These are phyloP conservation scores for Drosophila saltans DNA, from an alignment of 1,140 invertebrate genomes.

Conservation along the genomic window DNA sequence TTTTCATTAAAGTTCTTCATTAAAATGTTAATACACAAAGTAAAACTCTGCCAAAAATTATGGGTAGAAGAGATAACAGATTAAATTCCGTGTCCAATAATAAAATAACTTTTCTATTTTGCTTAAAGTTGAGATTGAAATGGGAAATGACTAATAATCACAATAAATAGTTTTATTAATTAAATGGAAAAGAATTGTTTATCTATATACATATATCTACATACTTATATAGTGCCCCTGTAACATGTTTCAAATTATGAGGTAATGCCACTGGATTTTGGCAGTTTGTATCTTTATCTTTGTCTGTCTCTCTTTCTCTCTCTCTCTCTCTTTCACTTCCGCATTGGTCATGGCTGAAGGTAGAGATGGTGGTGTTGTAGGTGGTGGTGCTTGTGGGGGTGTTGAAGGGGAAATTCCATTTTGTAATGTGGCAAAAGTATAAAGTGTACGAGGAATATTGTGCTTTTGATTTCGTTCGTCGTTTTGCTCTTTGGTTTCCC, in stretches of 20 bases:
- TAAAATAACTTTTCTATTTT: too few species aligned
- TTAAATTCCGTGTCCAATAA: too few species aligned
- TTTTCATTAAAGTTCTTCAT: too few species aligned
- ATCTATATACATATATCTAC: too few species aligned
- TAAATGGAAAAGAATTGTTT: too few species aligned
- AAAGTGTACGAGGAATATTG: slow-evolving; percentile 71
- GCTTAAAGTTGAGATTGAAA: too few species aligned
- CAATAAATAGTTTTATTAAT: too few species aligned
- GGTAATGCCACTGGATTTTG: background rate
- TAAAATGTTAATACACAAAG: too few species aligned
- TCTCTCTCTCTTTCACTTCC: slow-evolving; percentile 4
- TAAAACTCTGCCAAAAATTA: too few species aligned
- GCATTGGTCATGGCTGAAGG: background rate
- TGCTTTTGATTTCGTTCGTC: slow-evolving; percentile 53
- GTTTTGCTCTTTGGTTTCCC: slow-evolving; percentile 57
- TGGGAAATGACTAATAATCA: too few species aligned
- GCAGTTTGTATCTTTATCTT: slow-evolving; percentile 35
- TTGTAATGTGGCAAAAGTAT: slow-evolving; percentile 78
- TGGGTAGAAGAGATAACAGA: too few species aligned
- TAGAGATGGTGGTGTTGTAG: background rate
- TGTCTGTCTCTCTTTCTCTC: slow-evolving; percentile 16
- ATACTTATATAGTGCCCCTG: slow-evolving; percentile 1
- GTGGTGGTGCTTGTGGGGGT: background rate
- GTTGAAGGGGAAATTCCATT: slow-evolving; percentile 60
- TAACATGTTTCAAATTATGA: slow-evolving; percentile 14